Conservation (phyloP, 2,888 invertebrate species). For the Nephrocerus scutellatus region DNA sequence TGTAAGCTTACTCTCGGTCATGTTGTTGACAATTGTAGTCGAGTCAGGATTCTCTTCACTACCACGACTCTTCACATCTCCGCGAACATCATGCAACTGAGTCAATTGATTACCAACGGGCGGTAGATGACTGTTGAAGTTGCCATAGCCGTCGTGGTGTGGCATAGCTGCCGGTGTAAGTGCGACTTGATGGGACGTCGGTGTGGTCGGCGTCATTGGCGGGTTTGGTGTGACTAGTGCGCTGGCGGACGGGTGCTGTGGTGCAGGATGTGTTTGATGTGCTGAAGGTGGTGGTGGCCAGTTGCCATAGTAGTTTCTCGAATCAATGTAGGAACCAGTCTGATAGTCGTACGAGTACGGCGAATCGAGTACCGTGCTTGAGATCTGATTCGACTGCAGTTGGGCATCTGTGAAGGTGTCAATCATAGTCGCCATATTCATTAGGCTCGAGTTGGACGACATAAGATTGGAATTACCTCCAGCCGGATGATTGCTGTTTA, state of each 20-base stretch:
- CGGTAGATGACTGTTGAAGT: conserved; percentile 28
- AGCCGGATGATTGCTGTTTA: conserved; percentile 34
- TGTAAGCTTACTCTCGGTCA: conserved; percentile 46
- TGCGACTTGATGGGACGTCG: conserved; percentile 29
- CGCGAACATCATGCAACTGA: conserved; percentile 34
- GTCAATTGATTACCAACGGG: conserved; percentile 30
- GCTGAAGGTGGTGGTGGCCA: conserved; percentile 55
- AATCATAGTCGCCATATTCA: conserved; percentile 71
- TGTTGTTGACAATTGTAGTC: conserved; percentile 55
- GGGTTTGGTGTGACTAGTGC: conserved; percentile 24
- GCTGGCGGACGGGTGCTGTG: conserved; percentile 14
- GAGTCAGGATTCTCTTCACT: conserved; percentile 69
- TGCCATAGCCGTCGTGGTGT: conserved; percentile 34
- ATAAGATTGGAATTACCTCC: conserved; percentile 42
- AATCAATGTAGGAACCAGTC: conserved; percentile 52
- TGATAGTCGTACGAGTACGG: conserved; percentile 60
- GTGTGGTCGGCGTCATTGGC: conserved; percentile 20
- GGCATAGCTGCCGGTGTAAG: conserved; percentile 28
- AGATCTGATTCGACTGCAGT: conserved; percentile 76
- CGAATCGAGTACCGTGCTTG: conserved; percentile 73
- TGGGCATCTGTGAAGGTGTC: conserved; percentile 71
- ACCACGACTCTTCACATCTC: conserved; percentile 43
- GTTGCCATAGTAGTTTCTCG: conserved; percentile 59
- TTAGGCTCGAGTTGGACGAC: conserved; percentile 51
- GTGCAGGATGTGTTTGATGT: conserved; percentile 43